These are phyloP conservation scores for Drosophila kohkoa DNA, from an alignment of 1,140 invertebrate species.

Conservation along the genomic window DNA sequence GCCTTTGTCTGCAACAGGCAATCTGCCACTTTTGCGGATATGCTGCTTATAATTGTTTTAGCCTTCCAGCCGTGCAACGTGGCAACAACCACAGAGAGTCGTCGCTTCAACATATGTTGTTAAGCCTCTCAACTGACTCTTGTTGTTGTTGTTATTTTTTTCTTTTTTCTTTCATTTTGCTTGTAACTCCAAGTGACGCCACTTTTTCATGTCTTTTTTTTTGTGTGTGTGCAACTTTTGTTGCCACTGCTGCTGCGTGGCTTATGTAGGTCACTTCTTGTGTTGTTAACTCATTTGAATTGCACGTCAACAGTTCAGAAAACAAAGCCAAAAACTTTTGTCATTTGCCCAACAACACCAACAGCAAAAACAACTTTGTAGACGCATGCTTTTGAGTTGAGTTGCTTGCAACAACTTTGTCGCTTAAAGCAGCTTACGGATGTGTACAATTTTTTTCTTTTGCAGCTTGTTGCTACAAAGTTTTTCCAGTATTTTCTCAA, in stretches of 20 bases:
- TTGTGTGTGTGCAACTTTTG: conserved; percentile 4
- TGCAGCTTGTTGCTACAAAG: conserved; percentile 34
- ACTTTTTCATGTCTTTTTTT: conserved; percentile 38
- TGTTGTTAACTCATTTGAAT: conserved; percentile 79
- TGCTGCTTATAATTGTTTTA: conserved; percentile 68
- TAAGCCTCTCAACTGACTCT: conserved; percentile 1
- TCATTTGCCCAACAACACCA: conserved; percentile 67
- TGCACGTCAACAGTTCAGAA: conserved; percentile 79
- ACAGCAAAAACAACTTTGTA: conserved; percentile 33
- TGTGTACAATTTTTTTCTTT: conserved; percentile 17
- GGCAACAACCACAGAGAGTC: conserved; percentile 30
- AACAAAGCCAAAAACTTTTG: conserved; percentile 77
- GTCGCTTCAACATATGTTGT: conserved; percentile 15
- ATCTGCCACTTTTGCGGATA: conserved; percentile 59
- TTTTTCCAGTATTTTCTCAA: conserved; percentile 16
- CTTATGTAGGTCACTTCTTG: conserved; percentile 76
- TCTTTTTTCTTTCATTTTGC: neutral
- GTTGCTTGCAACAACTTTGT: conserved; percentile 30
- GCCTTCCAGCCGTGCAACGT: conserved; percentile 17
- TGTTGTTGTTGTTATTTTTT: neutral
- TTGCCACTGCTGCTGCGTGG: conserved; percentile 32
- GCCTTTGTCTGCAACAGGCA: conserved; percentile 60
- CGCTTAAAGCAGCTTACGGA: conserved; percentile 40
- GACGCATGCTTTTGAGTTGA: conserved; percentile 10
- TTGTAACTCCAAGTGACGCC: conserved; percentile 25